Evolutionary conservation across 2,113 vertebrate species (phyloP).

Genomic region (Clarias gariepinus): DNA sequence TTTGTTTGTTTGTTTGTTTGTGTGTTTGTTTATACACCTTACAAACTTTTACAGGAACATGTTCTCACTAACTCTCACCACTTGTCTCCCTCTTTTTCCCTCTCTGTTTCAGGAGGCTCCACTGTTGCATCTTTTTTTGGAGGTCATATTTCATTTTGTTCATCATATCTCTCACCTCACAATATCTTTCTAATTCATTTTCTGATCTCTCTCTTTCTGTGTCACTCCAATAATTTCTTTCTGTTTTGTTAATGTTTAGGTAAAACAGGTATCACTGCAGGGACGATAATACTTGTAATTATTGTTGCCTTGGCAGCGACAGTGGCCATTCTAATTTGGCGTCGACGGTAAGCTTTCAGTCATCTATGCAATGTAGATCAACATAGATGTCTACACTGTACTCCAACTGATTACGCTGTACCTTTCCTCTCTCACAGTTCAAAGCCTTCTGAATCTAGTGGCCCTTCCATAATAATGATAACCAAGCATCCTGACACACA

Average conservation of each 20-base stretch:
- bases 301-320: not conserved
- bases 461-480: not conserved
- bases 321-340: not conserved
- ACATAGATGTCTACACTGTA: not conserved
- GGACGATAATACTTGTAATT: not conserved
- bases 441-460: not conserved
- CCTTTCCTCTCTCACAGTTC: slow-evolving; percentile 17
- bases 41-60: not conserved
- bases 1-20: not conserved
- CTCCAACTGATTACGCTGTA: not conserved
- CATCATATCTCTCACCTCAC: not conserved
- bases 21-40: not conserved
- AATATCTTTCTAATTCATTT: not conserved
- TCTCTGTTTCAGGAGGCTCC: not conserved
- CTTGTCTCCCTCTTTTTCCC: not conserved
- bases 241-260: slow-evolving; percentile 3
- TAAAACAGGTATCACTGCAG: not conserved
- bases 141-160: not conserved
- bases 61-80: not conserved
- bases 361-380: not conserved
- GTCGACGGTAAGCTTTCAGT: slow-evolving; percentile 9
- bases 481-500: not conserved
- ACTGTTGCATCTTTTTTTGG: too few species aligned
- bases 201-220: not conserved
- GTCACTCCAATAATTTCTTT: not conserved